These are phyloP conservation scores for Ceratosolen fusciceps DNA, from an alignment of 1,140 invertebrate genomes.

Conservation along the genomic window DNA sequence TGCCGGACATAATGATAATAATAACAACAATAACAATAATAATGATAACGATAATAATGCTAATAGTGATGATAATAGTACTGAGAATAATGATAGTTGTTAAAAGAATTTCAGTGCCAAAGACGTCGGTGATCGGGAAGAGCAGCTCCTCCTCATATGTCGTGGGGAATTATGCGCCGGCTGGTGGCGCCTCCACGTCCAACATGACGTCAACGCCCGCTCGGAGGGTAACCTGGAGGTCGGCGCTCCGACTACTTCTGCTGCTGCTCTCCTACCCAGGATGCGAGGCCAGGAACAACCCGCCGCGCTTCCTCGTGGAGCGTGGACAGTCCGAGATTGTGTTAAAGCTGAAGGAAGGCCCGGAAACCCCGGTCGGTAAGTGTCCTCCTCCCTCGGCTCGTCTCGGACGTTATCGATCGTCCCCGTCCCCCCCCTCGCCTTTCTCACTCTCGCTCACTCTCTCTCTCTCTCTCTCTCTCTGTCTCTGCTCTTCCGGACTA, in stretches of 20 bases:
- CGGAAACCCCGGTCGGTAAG: constrained; percentile 88
- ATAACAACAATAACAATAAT: no score
- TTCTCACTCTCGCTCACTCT: background rate
- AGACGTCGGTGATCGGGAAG: background rate
- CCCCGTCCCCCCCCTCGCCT: background rate
- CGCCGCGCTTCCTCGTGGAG: constrained; percentile 87
- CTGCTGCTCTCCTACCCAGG: constrained; percentile 27
- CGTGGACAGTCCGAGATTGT: constrained; percentile 86
- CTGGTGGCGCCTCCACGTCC: constrained; percentile 17
- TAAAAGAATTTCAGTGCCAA: background rate
- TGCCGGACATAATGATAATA: no score
- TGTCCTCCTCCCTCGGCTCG: constrained; percentile 34
- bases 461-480: background rate
- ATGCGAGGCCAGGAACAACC: constrained; percentile 76
- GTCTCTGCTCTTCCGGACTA: background rate
- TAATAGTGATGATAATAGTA: no score
- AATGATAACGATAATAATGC: no score
- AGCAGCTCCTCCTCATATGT: background rate
- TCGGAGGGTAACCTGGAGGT: background rate
- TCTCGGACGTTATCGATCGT: background rate
- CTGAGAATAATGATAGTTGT: background rate
- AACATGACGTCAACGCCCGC: constrained; percentile 20
- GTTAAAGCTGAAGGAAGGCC: constrained; percentile 87
- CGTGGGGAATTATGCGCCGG: constrained; percentile 24
- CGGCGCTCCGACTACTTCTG: background rate